These are phyloP conservation scores for Cryptomyrus ogoouensis DNA, from an alignment of 2,113 vertebrate species.

Conservation along the genomic window DNA sequence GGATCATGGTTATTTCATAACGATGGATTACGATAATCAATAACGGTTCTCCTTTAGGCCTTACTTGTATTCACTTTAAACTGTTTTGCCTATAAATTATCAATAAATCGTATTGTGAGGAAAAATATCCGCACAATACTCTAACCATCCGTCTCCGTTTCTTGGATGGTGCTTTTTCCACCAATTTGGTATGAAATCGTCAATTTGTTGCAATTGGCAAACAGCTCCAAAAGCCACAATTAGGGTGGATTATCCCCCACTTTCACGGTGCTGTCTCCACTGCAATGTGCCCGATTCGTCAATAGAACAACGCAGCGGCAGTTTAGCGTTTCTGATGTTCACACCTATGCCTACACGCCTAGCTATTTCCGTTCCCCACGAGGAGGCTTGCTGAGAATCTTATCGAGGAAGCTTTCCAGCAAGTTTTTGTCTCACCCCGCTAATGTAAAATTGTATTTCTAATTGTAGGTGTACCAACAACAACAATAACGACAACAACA, in stretches of 20 bases:
- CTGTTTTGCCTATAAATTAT: not conserved
- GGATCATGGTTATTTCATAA: not conserved
- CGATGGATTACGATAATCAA: not conserved
- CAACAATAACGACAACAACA: not conserved
- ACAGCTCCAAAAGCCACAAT: conserved; percentile 55
- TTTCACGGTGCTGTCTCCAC: conserved; percentile 63
- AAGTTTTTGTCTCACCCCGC: not conserved
- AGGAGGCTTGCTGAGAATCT: not conserved
- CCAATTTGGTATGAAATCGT: conserved; percentile 67
- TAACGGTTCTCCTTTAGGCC: not conserved
- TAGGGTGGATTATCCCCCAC: conserved; percentile 62
- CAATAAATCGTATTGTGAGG: not conserved
- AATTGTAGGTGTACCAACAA: not conserved
- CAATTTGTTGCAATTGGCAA: conserved; percentile 61
- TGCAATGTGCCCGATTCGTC: not conserved
- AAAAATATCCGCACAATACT: not conserved
- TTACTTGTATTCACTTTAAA: not conserved
- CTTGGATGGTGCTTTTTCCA: conserved; percentile 27
- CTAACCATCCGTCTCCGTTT: conserved; percentile 52
- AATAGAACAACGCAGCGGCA: not conserved
- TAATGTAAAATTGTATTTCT: not conserved
- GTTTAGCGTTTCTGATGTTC: not conserved
- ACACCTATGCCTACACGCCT: not conserved
- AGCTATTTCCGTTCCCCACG: not conserved
- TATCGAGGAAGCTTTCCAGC: not conserved